Conservation (phyloP, 2,888 invertebrate genomes). For the Pemphredon lugubris region DNA sequence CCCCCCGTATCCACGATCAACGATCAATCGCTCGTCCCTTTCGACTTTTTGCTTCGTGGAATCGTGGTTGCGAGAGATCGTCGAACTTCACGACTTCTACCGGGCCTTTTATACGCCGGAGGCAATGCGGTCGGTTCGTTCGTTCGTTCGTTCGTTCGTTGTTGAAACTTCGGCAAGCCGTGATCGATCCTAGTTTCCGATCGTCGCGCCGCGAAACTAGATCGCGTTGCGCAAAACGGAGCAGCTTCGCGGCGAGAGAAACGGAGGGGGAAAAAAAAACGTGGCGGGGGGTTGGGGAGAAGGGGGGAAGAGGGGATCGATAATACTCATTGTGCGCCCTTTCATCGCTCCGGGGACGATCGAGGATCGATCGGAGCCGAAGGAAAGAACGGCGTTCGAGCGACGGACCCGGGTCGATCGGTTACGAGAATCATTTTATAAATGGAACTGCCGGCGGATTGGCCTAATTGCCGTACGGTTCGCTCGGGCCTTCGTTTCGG, state of each 20-base stretch:
- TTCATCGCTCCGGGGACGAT: conserved; percentile 42
- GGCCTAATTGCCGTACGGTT: conserved; percentile 15
- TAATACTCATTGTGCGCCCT: conserved; percentile 29
- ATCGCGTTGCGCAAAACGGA: conserved; percentile 33
- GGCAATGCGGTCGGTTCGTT: conserved; percentile 19
- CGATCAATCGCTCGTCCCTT: conserved; percentile 1
- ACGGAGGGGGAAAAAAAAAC: neutral
- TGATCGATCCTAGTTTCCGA: conserved; percentile 34
- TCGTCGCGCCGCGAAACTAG: conserved; percentile 24
- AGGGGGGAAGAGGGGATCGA: neutral
- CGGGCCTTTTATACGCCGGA: conserved; percentile 26
- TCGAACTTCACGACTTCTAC: conserved; percentile 49
- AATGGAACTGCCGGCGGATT: neutral
- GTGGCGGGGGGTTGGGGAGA: neutral
- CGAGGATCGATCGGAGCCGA: conserved; percentile 13
- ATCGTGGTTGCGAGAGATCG: conserved; percentile 50
- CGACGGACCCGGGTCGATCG: too few species aligned
- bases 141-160: conserved; percentile 12
- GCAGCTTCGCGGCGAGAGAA: conserved; percentile 8
- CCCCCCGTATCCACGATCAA: neutral
- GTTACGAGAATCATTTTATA: conserved; percentile 8
- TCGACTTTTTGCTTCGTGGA: conserved; percentile 20
- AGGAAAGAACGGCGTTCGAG: conserved; percentile 25
- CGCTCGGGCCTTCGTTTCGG: neutral
- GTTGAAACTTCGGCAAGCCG: conserved; percentile 46